phyloP scores from a whole-genome alignment of 2,113 vertebrate species.

The Coptodon bakossiorum region DNA sequence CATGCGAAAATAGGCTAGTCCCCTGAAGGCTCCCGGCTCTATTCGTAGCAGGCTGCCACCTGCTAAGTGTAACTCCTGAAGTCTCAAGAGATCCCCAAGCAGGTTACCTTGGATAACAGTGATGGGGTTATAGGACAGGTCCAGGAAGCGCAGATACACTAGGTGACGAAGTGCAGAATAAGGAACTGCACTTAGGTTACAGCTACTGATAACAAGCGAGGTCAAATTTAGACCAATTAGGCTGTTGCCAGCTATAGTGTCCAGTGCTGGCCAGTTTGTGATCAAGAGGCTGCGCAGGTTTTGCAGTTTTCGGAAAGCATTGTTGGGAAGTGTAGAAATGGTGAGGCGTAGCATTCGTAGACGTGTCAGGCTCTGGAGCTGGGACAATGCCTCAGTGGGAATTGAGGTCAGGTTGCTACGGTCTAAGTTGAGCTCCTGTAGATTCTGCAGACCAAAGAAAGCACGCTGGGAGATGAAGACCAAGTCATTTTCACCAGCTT shows the following conservation, averaged over 20 bases:
- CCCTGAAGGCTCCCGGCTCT: conserved; percentile 78
- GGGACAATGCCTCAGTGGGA: conserved; percentile 77
- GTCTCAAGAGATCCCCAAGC: conserved; percentile 71
- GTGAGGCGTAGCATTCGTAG: conserved; percentile 75
- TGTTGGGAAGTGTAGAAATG: conserved; percentile 70
- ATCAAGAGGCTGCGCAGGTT: conserved; percentile 75
- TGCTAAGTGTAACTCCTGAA: conserved; percentile 82
- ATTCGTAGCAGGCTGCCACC: conserved; percentile 76
- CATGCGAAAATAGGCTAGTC: conserved; percentile 74
- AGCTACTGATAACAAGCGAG: conserved; percentile 76
- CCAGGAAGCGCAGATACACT: conserved; percentile 76
- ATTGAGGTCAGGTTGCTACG: conserved; percentile 82
- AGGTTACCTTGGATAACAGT: conserved; percentile 68
- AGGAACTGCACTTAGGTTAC: conserved; percentile 79
- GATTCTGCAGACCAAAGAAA: conserved; percentile 72
- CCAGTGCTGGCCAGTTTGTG: conserved; percentile 76
- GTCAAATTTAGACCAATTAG: conserved; percentile 81
- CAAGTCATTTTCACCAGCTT: conserved; percentile 77
- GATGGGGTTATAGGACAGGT: conserved; percentile 87
- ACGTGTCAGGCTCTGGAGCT: conserved; percentile 69
- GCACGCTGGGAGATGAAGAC: conserved; percentile 81
- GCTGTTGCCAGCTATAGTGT: conserved; percentile 73
- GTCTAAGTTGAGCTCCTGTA: conserved; percentile 78
- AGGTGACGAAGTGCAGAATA: conserved; percentile 76
- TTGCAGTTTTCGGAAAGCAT: conserved; percentile 73